Conservation (phyloP, 2,888 invertebrate species). For the Chrysolina americana region DNA sequence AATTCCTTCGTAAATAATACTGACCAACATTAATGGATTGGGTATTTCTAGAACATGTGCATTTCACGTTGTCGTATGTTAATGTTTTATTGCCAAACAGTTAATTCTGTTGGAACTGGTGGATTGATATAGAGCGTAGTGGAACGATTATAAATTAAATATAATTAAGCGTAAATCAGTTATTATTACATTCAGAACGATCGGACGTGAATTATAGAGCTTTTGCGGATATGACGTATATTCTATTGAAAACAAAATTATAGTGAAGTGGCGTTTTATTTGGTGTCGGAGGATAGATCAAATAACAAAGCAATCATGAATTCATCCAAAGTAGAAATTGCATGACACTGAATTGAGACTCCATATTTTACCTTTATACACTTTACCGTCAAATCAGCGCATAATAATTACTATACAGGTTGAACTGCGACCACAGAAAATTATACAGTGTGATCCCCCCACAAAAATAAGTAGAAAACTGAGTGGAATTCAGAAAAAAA, state of each 20-base stretch:
- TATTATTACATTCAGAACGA: conserved; percentile 56
- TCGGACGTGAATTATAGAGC: conserved; percentile 52
- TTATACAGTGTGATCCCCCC: no score
- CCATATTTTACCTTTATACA: no score
- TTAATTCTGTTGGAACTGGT: conserved; percentile 47
- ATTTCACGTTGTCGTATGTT: conserved; percentile 46
- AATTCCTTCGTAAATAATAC: background rate
- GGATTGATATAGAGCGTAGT: conserved; percentile 56
- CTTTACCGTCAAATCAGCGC: no score
- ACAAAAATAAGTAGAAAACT: no score
- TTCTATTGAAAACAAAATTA: conserved; percentile 24
- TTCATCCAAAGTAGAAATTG: no score
- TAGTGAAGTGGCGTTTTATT: background rate
- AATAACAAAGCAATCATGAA: background rate
- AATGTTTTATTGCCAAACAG: conserved; percentile 50
- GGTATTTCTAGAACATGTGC: conserved; percentile 47
- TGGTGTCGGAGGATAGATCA: background rate
- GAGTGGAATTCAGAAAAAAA: no score
- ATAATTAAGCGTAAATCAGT: conserved; percentile 60
- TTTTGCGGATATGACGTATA: conserved; percentile 34
- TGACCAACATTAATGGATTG: conserved; percentile 19
- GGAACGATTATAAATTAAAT: conserved; percentile 57
- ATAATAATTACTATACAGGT: no score
- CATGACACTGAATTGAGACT: no score
- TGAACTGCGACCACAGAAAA: no score